Evolutionary conservation across 2,888 invertebrate species (phyloP), one percentile per base, ranked within the genome.

Genomic region (Hirtodrosophila cameraria): DNA sequence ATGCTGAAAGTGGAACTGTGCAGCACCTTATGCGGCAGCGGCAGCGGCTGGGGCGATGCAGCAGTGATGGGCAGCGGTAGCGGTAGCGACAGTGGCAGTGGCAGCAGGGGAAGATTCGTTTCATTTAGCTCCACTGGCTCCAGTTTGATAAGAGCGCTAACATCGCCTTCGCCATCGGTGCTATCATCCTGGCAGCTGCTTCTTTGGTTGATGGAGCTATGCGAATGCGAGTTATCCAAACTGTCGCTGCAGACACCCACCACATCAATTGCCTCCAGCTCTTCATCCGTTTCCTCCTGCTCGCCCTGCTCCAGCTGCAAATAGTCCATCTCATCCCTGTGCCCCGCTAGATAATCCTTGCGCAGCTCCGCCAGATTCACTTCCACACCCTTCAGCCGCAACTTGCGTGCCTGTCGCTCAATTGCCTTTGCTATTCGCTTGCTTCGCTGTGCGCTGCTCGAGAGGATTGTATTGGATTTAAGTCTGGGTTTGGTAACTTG

Each of bases 361-460:
- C 95, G 94, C 46, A 97, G 91, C 1, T 96, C 95, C 68, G 95
- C 95, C 52, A 96, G 90, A 90, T 97, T 96, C 7, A 97, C 96
- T 15, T 95, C 93, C 83, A 97, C 96, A 64, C 97, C 97, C 90
- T 96, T 97, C 23, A 95, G 95, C 16, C 97, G 94, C 65, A 97
- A 92, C 89, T 98, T 97, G 78, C 97, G 93, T 80, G 97, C 97
- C 91, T 97, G 97, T 54, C 97, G 93, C 90, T 97, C 97, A 78
- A 97, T 92, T 66, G 96, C 96, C 91, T 97, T 98, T 86, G 95
- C 93, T 87, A 97, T 92, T 91, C 97, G 96, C 92, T 96, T 96
- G 92, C 96, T 94, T 90, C 95, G 94, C 90, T 96, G 94, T 88
- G 96, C 95, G 89, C 95, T 93, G 92, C 11, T 39, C 50, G 11